Conservation (phyloP, 2,888 invertebrate genomes). For the Dynastes tityus region DNA sequence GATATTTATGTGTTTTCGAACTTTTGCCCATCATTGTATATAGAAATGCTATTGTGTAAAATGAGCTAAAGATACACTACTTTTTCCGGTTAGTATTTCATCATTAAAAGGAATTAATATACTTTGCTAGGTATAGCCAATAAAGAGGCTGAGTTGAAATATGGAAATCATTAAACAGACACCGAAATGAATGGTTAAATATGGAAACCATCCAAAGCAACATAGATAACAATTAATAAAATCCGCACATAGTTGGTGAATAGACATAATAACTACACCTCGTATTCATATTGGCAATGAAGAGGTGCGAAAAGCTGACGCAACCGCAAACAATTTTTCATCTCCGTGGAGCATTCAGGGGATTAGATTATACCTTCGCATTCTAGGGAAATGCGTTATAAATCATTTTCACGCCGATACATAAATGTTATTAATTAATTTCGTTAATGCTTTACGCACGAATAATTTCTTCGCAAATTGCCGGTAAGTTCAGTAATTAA, state of each 20-base stretch:
- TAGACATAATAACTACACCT: not conserved
- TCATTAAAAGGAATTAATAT: too few relatives aligned
- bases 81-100: too few relatives aligned
- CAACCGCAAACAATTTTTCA: constrained; percentile 8
- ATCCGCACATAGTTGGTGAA: not conserved
- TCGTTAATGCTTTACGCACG: not conserved
- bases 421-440: constrained; percentile 12
- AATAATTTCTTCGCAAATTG: not conserved
- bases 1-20: too few relatives aligned
- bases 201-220: not conserved
- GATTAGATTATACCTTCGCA: not conserved
- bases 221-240: constrained; percentile 1
- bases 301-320: not conserved
- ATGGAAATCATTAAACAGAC: too few relatives aligned
- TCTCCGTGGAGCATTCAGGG: not conserved
- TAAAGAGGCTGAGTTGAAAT: too few relatives aligned
- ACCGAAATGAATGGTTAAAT: too few relatives aligned
- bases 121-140: too few relatives aligned
- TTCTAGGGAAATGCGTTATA: not conserved
- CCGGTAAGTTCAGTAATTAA: not conserved
- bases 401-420: constrained; percentile 8
- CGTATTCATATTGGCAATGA: not conserved
- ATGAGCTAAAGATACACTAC: too few relatives aligned
- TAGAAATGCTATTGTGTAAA: too few relatives aligned
- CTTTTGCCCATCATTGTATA: too few relatives aligned